Evolutionary conservation across 2,113 vertebrate genomes (phyloP).

Genomic region (Sapayoa aenigma): DNA sequence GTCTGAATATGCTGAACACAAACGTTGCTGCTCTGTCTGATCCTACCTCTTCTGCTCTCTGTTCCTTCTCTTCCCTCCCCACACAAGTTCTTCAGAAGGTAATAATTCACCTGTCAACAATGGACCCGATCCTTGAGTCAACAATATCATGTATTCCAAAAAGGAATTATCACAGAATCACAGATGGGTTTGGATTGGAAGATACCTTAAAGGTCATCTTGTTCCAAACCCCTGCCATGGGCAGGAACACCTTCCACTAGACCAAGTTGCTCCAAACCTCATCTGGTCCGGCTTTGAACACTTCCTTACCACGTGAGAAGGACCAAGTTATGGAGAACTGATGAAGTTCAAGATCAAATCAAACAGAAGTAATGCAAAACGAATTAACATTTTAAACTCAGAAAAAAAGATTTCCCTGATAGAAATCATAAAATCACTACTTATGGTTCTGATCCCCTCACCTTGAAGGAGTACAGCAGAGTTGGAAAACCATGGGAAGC

Average conservation of each 20-base stretch:
- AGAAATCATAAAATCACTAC: neutral
- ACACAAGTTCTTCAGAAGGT: neutral
- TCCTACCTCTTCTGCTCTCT: neutral
- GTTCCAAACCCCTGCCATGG: neutral
- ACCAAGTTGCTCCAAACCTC: neutral
- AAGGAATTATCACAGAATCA: neutral
- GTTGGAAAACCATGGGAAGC: neutral
- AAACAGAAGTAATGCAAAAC: neutral
- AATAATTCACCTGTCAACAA: neutral
- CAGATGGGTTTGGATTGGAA: neutral
- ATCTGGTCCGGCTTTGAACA: neutral
- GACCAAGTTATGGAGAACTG: neutral
- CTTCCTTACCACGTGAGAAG: neutral
- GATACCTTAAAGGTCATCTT: neutral
- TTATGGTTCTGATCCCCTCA: neutral
- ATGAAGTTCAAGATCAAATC: neutral
- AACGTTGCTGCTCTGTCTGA: neutral
- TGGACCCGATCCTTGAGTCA: neutral
- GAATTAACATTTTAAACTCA: neutral
- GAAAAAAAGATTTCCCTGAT: neutral
- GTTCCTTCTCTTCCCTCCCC: neutral
- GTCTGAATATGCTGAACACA: rapidly evolving
- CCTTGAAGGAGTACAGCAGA: neutral
- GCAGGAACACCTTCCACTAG: neutral
- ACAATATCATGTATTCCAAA: neutral